phyloP scores from a whole-genome alignment of 2,888 invertebrate species.

The Emmelina monodactyla region DNA sequence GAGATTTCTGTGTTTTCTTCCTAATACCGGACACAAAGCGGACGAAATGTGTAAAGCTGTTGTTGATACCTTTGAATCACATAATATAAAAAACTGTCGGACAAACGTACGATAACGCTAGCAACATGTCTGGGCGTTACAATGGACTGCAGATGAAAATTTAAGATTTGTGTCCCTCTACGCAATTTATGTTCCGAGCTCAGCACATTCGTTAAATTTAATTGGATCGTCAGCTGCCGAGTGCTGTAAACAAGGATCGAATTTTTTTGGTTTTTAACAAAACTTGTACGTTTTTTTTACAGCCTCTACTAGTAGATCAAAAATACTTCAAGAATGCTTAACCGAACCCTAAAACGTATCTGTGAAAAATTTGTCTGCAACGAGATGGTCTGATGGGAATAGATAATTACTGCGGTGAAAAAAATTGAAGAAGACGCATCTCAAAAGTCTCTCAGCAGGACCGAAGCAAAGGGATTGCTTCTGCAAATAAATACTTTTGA shows the following conservation, averaged over 20 bases:
- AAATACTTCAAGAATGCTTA: background rate
- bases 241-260: background rate
- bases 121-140: slow-evolving; percentile 23
- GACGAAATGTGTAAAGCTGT: slow-evolving; percentile 19
- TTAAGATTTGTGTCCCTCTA: background rate
- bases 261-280: slow-evolving; percentile 1
- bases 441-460: background rate
- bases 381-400: background rate
- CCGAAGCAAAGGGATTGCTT: background rate
- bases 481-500: no score
- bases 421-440: background rate
- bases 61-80: slow-evolving; percentile 10
- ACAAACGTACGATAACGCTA: slow-evolving; percentile 24
- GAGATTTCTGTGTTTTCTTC: slow-evolving; percentile 19
- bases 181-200: slow-evolving; percentile 1
- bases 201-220: slow-evolving; percentile 3
- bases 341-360: no score
- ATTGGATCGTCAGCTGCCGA: slow-evolving; percentile 1
- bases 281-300: background rate
- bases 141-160: slow-evolving; percentile 11
- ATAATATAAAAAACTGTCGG: slow-evolving; percentile 19
- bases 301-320: background rate
- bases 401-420: background rate
- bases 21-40: slow-evolving; percentile 22
- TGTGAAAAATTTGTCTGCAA: background rate